Conservation (phyloP, 2,797 vertebrate species). For the Pseudomugil gertrudae region DNA sequence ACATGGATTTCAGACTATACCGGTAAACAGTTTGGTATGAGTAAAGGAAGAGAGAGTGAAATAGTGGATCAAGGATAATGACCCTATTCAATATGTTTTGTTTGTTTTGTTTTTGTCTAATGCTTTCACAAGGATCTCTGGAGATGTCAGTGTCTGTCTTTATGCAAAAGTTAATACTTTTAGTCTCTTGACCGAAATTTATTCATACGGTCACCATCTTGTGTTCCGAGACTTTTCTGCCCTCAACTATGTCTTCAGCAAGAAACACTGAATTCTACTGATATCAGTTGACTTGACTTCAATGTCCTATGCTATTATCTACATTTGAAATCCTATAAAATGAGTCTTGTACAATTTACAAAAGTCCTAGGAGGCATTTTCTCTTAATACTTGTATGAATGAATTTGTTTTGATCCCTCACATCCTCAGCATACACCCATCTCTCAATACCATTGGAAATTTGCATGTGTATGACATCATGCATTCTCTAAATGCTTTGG, state of each 20-base stretch:
- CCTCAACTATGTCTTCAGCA: not conserved
- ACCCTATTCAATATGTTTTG: not conserved
- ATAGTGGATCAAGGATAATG: not conserved
- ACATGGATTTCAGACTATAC: not conserved
- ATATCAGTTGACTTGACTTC: too few relatives aligned
- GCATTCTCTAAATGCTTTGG: not conserved
- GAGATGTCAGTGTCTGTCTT: not conserved
- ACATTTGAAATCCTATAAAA: not conserved
- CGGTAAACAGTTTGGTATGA: not conserved
- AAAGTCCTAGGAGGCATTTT: too few relatives aligned
- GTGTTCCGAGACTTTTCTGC: not conserved
- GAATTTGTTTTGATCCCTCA: not conserved
- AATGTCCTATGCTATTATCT: too few relatives aligned
- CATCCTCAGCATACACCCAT: not conserved
- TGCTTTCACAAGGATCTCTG: not conserved
- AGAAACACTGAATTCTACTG: not conserved
- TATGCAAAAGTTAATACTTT: not conserved
- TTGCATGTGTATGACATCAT: not conserved
- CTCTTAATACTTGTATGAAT: not conserved
- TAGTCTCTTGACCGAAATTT: not conserved
- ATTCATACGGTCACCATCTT: not conserved
- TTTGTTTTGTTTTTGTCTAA: not conserved
- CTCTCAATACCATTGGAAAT: not conserved
- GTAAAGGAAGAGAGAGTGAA: not conserved
- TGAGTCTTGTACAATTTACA: not conserved